Base-by-base conservation (phyloP, 2,888 invertebrate genomes). In the Dryococelus australis region DNA sequence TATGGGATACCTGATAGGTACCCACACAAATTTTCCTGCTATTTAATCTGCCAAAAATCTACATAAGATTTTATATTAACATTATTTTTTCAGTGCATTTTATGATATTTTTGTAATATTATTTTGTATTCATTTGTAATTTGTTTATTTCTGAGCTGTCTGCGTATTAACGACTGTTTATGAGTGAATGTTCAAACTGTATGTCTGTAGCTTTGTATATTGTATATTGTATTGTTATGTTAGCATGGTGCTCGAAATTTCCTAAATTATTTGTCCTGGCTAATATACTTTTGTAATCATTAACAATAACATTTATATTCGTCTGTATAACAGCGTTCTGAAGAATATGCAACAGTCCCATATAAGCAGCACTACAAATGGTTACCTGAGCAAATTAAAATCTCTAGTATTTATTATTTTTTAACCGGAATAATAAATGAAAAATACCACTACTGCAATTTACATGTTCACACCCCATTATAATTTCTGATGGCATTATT, bases 141-240 rank as follows among this genome's bases (percentile, higher is more conserved):
- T 65, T 24, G 51, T 51, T 51, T 51, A 0, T 65, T 65, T 65
- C 65, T 65, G n/a, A 65, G 20, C n/a, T 65, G 10, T 65, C n/a
- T 65, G 20, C 24, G 20, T 24, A 65, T 65, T 65, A 65, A 65
- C 65, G 20, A 65, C 65, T 65, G 65, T 65, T 9, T 65, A 65
- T 65, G 65, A 16, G 65, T 65, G 65, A 16, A n/a, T 65, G 35
- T 35, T 35, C 35, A 35, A 1, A 35, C 35, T 35, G 47, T 47
- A 47, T 47, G 65, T 65, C 65, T 16, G 65, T 65, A 65, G n/a
- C 65, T 65, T 65, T 65, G 65, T 65, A 65, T n/a, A 65, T 20
- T 65, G 65, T 65, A 65, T 65, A 65, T 65, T 65, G n/a, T 65
- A 65, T 65, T 65, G 65, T 65, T 65, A 65, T n/a, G n/a, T 65